These are phyloP conservation scores for Siphlonurus alternatus DNA, from an alignment of 2,888 invertebrate genomes.

Conservation along the genomic window DNA sequence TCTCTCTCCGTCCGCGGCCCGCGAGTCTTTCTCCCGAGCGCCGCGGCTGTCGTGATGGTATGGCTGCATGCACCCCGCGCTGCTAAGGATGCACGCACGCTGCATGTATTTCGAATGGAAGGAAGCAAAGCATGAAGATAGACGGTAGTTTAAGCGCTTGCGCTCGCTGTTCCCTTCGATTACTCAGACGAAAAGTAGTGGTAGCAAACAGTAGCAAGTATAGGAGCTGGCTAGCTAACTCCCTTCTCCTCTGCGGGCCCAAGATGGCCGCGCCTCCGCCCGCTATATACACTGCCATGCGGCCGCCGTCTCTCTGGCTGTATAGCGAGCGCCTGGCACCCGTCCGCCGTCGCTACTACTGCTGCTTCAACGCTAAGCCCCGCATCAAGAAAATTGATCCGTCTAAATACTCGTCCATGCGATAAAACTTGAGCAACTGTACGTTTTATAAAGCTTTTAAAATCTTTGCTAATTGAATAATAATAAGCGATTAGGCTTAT, in stretches of 20 bases:
- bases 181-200: not conserved
- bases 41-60: too few relatives aligned
- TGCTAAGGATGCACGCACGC: too few relatives aligned
- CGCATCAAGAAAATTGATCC: slow-evolving; percentile 2
- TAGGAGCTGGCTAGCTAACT: too few relatives aligned
- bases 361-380: not conserved
- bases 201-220: not conserved
- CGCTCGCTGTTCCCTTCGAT: not conserved
- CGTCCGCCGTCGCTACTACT: too few relatives aligned
- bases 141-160: not conserved
- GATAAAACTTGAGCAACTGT: not conserved
- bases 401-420: not conserved
- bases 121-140: not conserved
- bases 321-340: too few relatives aligned
- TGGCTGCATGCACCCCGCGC: too few relatives aligned
- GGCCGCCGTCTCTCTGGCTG: too few relatives aligned
- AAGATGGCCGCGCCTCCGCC: not conserved
- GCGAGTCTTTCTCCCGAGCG: too few relatives aligned
- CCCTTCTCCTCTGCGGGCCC: not conserved
- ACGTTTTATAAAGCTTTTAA: not conserved
- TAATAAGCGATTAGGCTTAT: not conserved
- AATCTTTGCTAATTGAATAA: not conserved
- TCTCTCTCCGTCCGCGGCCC: too few relatives aligned
- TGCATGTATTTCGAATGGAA: not conserved
- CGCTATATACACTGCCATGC: too few relatives aligned